Conservation (phyloP, 2,797 vertebrate genomes). For the Petrocephalus schoutedeni region DNA sequence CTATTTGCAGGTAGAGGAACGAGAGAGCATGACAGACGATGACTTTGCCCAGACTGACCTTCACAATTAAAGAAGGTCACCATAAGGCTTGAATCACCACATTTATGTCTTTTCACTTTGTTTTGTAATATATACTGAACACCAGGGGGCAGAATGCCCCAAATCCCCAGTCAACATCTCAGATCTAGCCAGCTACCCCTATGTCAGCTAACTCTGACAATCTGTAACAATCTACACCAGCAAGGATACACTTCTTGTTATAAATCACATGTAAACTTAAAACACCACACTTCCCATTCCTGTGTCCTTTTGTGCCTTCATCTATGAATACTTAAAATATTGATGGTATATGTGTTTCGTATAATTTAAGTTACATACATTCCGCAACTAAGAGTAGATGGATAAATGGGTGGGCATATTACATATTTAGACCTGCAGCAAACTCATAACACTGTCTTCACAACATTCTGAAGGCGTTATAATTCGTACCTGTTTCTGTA, state of each 20-base stretch:
- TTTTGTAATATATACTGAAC: neutral
- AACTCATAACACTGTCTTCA: neutral
- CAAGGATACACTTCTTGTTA: neutral
- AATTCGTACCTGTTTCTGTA: neutral
- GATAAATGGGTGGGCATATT: neutral
- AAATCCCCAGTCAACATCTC: neutral
- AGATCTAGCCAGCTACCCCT: neutral
- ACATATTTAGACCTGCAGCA: neutral
- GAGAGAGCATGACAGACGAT: slow-evolving; percentile 40
- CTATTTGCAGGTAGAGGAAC: slow-evolving; percentile 95
- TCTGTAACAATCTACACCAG: neutral
- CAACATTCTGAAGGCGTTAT: neutral
- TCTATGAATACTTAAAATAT: neutral
- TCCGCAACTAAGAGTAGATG: neutral
- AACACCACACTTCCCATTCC: neutral
- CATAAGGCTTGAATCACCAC: neutral
- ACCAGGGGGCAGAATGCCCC: neutral
- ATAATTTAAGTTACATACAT: neutral
- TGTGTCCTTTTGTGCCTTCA: neutral
- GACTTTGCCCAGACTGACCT: neutral
- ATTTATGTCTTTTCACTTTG: neutral
- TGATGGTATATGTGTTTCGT: neutral
- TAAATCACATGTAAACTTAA: neutral
- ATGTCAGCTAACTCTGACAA: neutral
- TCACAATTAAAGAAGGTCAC: slow-evolving; percentile 12